Conservation (phyloP, 1,140 invertebrate genomes). For the Tetramorium alpestre region DNA sequence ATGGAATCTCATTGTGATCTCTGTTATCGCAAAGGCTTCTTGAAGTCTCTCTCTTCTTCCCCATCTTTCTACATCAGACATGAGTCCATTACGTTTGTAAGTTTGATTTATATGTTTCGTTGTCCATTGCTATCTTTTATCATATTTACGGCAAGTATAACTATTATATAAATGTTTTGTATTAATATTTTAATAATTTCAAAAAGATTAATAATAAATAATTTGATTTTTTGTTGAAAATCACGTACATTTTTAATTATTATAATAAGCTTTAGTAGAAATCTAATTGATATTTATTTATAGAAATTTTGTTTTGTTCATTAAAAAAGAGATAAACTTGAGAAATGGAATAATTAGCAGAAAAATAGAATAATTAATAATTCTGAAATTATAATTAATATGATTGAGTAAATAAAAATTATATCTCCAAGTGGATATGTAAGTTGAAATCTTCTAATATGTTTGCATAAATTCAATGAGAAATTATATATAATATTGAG, state of each 20-base stretch:
- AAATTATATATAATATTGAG: too few species aligned
- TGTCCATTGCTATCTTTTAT: background rate
- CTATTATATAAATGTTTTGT: background rate
- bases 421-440: too few species aligned
- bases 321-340: background rate
- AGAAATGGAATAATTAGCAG: background rate
- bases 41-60: background rate
- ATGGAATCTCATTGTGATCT: constrained; percentile 19
- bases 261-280: background rate
- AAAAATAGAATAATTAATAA: background rate
- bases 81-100: background rate
- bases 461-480: too few species aligned
- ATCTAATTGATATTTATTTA: background rate
- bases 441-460: too few species aligned
- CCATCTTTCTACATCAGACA: background rate
- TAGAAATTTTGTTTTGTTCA: background rate
- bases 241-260: background rate
- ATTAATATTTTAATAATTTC: background rate
- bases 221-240: background rate
- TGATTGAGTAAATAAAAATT: too few species aligned
- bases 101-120: background rate
- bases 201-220: background rate
- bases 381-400: background rate
- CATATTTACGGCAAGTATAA: background rate
- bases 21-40: background rate